A percentile compares a stretch with the other conserved stretches of the same genome.
These are phyloP conservation scores for Amphibalanus amphitrite DNA, from an alignment of 1,140 invertebrate genomes.

Conservation along the genomic window DNA sequence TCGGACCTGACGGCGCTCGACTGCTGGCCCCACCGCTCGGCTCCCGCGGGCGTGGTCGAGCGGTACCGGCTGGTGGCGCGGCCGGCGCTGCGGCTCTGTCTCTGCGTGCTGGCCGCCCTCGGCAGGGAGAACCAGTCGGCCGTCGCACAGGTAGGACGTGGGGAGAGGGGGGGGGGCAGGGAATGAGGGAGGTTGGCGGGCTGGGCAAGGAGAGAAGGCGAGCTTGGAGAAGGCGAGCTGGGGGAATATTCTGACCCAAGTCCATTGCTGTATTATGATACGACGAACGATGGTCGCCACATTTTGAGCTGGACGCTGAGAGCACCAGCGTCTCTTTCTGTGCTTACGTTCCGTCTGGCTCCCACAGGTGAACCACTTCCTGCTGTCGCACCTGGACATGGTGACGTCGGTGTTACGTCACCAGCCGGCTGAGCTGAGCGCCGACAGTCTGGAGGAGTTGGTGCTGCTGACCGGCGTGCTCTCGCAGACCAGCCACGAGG, in stretches of 20 bases:
- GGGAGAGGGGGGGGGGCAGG: slow-evolving; percentile 1
- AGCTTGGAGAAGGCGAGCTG: background rate
- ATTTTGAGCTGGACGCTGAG: no score
- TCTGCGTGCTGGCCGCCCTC: background rate
- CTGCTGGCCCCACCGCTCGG: background rate
- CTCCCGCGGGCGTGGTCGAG: background rate
- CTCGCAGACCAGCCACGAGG: no score
- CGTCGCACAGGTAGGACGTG: background rate
- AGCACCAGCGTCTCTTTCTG: no score
- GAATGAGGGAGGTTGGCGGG: slow-evolving; percentile 3
- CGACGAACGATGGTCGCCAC: no score
- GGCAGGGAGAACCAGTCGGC: background rate
- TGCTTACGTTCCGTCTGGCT: no score
- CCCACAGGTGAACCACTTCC: slow-evolving; percentile 4
- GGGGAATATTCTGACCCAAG: no score
- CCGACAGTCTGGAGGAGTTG: no score
- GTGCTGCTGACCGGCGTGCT: no score
- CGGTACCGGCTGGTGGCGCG: background rate
- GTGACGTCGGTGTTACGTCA: no score
- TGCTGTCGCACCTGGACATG: no score
- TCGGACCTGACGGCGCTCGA: background rate
- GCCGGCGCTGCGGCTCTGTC: background rate
- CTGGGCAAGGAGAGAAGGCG: background rate
- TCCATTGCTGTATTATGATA: no score
- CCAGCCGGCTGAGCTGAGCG: no score